Conservation (phyloP, 2,113 vertebrate genomes). For the Motacilla tschutschensis region DNA sequence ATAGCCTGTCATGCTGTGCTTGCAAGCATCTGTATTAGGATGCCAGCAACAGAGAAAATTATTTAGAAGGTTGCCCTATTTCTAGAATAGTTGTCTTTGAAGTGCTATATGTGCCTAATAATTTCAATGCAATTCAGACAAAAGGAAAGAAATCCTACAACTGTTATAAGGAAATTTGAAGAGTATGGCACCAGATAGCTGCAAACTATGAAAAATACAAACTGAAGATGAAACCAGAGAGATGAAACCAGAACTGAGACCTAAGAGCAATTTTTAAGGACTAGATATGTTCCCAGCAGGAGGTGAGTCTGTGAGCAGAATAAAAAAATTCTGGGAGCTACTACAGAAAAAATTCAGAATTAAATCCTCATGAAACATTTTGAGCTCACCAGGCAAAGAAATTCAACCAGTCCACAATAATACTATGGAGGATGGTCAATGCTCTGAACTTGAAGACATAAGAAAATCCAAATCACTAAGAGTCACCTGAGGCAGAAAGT, state of each 20-base stretch:
- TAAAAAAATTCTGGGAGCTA: slow-evolving; percentile 12
- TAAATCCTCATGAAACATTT: slow-evolving; percentile 4
- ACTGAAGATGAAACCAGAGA: background rate
- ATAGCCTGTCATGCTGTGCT: background rate
- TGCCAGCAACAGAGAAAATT: background rate
- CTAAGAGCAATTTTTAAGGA: slow-evolving; percentile 12
- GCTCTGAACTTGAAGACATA: slow-evolving; percentile 35
- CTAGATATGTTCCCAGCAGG: background rate
- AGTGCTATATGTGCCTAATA: background rate
- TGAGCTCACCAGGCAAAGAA: slow-evolving; percentile 11
- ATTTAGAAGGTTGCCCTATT: background rate
- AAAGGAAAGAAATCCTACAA: background rate
- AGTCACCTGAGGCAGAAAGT: slow-evolving; percentile 41
- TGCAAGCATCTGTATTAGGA: background rate
- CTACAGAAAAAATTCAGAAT: slow-evolving; percentile 6
- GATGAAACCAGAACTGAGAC: background rate
- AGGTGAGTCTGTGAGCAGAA: background rate
- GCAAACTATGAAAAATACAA: background rate
- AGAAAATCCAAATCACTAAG: slow-evolving; percentile 25
- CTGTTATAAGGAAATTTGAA: background rate
- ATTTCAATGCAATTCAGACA: background rate
- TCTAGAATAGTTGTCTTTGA: background rate
- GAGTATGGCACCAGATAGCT: background rate
- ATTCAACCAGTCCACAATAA: background rate
- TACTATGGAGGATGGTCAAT: background rate